These are phyloP conservation scores for Tauraco erythrolophus DNA, from an alignment of 2,113 vertebrate genomes.

Conservation along the genomic window DNA sequence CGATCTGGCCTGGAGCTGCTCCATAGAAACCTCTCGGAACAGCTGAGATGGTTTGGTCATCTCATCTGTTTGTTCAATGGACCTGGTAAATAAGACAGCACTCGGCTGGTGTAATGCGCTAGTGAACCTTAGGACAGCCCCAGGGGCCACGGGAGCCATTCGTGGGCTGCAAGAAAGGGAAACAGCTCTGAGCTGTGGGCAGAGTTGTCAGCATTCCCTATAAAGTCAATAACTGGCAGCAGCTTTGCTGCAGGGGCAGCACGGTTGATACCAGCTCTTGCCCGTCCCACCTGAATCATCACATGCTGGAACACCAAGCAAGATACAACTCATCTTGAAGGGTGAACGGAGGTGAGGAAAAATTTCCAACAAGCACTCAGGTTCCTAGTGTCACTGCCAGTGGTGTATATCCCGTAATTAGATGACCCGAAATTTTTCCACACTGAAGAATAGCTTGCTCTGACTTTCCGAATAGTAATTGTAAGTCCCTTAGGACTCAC, in stretches of 20 bases:
- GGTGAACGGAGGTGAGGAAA: background rate
- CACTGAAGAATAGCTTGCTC: background rate
- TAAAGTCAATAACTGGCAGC: background rate
- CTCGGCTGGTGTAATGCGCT: background rate
- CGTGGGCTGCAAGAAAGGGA: background rate
- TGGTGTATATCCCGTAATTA: background rate
- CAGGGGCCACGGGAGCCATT: rapidly evolving
- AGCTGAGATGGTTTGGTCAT: background rate
- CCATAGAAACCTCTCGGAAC: background rate
- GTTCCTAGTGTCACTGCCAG: rapidly evolving
- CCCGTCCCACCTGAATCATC: background rate
- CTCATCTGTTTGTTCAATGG: background rate
- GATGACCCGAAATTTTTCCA: background rate
- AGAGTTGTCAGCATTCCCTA: background rate
- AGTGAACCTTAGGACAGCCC: background rate
- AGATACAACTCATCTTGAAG: background rate
- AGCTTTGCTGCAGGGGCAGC: background rate
- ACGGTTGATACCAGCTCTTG: background rate
- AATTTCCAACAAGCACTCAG: background rate
- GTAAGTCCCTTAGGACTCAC: background rate
- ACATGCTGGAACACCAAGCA: background rate
- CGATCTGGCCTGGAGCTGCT: background rate
- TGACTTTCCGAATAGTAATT: background rate
- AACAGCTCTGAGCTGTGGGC: background rate
- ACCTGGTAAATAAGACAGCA: rapidly evolving